Evolutionary conservation across 2,113 vertebrate genomes (phyloP).

Genomic region (Ptyas mucosa): DNA sequence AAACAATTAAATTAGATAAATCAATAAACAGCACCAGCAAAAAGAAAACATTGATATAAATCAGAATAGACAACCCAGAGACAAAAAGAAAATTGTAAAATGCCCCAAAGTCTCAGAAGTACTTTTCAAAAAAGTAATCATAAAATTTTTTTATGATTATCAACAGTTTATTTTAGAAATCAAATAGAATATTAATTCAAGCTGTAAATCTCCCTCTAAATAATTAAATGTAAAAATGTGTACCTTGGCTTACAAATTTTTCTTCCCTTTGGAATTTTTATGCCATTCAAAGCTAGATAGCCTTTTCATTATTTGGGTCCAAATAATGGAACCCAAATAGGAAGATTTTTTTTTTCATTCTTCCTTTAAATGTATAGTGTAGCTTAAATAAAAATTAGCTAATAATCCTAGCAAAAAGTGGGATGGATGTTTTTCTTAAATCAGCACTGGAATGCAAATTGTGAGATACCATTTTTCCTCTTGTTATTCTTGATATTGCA

Average conservation of each 20-base stretch:
- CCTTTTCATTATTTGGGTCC: neutral
- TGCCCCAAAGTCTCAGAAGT: neutral
- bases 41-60: slow-evolving; percentile 5
- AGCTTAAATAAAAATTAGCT: neutral
- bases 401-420: neutral
- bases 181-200: neutral
- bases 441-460: neutral
- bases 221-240: neutral
- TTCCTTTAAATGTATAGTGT: neutral
- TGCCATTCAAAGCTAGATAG: neutral
- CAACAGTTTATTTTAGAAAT: neutral
- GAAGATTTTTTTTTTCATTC: neutral
- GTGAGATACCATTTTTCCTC: neutral
- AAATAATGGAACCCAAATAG: neutral
- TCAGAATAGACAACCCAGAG: neutral
- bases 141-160: neutral
- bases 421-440: neutral
- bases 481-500: too few relatives aligned
- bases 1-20: slow-evolving; percentile 13
- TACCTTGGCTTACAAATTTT: neutral
- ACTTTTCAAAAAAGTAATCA: neutral
- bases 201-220: neutral
- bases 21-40: slow-evolving; percentile 19
- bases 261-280: neutral
- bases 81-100: slow-evolving; percentile 6